Conservation (phyloP, 2,888 invertebrate species). For the Drosophila mulleri region DNA sequence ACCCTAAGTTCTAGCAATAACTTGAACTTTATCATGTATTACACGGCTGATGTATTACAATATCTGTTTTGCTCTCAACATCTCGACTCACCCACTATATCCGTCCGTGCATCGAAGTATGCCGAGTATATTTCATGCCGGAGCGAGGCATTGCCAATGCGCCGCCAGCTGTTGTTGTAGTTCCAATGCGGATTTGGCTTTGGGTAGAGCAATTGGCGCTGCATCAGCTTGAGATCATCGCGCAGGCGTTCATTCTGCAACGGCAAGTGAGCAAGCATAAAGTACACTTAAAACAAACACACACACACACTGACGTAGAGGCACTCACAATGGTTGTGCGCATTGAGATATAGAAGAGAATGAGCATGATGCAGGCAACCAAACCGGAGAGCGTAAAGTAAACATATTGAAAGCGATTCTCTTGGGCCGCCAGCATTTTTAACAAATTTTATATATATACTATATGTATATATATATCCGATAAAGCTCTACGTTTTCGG, state of each 20-base stretch:
- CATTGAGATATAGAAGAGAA: slow-evolving; percentile 81
- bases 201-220: slow-evolving; percentile 70
- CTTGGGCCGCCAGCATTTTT: slow-evolving; percentile 68
- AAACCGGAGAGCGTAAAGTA: slow-evolving; percentile 82
- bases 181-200: slow-evolving; percentile 78
- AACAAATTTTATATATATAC: slow-evolving; percentile 14
- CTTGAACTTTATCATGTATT: too few relatives aligned
- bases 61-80: not conserved
- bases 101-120: slow-evolving; percentile 84
- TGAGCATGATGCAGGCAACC: slow-evolving; percentile 80
- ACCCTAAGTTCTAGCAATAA: too few relatives aligned
- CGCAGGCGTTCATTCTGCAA: slow-evolving; percentile 77
- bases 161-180: slow-evolving; percentile 82
- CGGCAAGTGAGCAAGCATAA: slow-evolving; percentile 3
- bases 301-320: slow-evolving; percentile 9
- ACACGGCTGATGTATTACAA: too few relatives aligned
- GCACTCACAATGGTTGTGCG: slow-evolving; percentile 80
- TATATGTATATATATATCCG: slow-evolving; percentile 8
- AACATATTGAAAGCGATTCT: slow-evolving; percentile 80
- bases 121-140: slow-evolving; percentile 84
- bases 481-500: slow-evolving; percentile 3
- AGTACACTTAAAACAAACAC: slow-evolving; percentile 3
- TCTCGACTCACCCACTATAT: slow-evolving; percentile 66
- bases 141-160: slow-evolving; percentile 75
- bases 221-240: slow-evolving; percentile 72